Evolutionary conservation across 2,113 vertebrate species (phyloP).

Genomic region (Paradoxurus hermaphroditus): DNA sequence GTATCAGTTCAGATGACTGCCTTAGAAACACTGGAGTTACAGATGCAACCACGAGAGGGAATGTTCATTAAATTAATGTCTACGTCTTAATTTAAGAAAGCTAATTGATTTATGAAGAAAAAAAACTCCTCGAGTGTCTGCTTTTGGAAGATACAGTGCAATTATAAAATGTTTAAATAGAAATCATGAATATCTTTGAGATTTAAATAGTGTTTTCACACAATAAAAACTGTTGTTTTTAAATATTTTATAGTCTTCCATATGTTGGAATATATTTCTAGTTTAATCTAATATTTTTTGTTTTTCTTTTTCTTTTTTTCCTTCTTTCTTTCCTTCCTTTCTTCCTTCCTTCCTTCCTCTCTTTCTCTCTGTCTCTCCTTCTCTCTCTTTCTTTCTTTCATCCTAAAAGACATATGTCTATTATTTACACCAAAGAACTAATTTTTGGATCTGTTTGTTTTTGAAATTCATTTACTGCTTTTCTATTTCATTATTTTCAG

Average conservation of each 20-base stretch:
- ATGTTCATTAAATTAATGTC: slow-evolving; percentile 6
- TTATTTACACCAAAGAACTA: background rate
- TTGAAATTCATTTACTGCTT: background rate
- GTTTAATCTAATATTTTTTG: background rate
- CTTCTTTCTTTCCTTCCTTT: background rate
- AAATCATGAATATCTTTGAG: background rate
- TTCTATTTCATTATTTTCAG: background rate
- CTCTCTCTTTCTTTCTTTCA: background rate
- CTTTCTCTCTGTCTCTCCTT: background rate
- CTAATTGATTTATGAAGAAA: background rate
- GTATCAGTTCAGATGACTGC: background rate
- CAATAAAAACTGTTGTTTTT: background rate
- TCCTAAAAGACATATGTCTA: background rate
- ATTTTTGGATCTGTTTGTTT: background rate
- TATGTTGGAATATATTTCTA: background rate
- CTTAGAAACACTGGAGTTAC: background rate
- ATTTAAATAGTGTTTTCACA: background rate
- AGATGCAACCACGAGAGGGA: background rate
- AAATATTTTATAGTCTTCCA: background rate
- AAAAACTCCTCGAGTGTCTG: background rate
- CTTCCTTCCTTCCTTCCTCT: background rate
- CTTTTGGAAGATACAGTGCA: background rate
- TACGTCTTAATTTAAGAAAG: slow-evolving; percentile 44
- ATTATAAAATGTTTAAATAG: background rate
- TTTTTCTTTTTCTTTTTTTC: background rate